These are phyloP conservation scores for Struthio camelus DNA, from an alignment of 2,113 vertebrate species.

Conservation along the genomic window DNA sequence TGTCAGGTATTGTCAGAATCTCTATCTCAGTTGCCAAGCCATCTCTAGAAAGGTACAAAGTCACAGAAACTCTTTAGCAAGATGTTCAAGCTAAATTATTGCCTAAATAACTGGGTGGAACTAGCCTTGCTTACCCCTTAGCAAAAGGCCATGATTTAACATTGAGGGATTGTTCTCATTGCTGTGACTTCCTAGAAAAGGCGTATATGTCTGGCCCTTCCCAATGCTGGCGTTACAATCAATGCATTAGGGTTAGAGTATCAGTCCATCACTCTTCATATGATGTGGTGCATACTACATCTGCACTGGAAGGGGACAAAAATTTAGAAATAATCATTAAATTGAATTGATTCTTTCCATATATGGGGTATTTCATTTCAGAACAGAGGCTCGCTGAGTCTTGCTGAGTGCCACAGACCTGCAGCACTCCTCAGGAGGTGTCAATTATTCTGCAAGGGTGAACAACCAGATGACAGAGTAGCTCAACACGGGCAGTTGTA, in stretches of 20 bases:
- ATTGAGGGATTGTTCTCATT: background rate
- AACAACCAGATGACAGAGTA: background rate
- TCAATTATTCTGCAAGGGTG: background rate
- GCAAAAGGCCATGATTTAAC: background rate
- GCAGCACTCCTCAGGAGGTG: background rate
- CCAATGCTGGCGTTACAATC: fast-evolving
- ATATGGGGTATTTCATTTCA: fast-evolving
- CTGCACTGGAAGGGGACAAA: background rate
- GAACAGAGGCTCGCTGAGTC: background rate
- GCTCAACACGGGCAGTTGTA: background rate
- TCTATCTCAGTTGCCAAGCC: background rate
- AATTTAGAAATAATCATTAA: background rate
- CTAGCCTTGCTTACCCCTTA: background rate
- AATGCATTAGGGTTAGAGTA: background rate
- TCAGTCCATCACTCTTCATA: background rate
- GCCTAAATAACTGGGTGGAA: background rate
- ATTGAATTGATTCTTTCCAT: background rate
- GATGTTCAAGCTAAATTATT: background rate
- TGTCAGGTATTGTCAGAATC: background rate
- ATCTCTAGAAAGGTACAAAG: background rate
- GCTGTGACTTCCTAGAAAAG: background rate
- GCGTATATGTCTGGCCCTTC: background rate
- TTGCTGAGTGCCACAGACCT: background rate
- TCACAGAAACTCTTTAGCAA: background rate
- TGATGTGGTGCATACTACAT: no score